These are phyloP conservation scores for Leucoraja erinaceus DNA, from an alignment of 2,113 vertebrate species.

Conservation along the genomic window DNA sequence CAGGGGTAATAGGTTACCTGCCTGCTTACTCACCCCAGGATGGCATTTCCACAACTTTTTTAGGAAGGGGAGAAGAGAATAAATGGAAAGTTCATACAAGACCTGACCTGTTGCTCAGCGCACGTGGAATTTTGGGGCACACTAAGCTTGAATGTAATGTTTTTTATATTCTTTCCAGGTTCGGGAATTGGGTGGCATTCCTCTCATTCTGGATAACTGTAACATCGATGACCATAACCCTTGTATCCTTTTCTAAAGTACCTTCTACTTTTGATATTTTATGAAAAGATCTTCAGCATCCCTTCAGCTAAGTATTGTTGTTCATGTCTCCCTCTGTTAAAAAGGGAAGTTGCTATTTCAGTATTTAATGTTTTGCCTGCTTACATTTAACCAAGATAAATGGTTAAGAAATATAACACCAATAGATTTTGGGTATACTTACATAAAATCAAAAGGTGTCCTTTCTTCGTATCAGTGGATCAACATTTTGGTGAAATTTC, in stretches of 20 bases:
- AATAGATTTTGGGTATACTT: not conserved
- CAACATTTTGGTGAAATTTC: not conserved
- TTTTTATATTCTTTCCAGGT: conserved; percentile 58
- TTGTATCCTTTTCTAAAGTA: conserved; percentile 78
- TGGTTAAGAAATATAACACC: not conserved
- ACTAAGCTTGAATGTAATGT: not conserved
- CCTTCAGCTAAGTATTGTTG: not conserved
- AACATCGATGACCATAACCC: conserved; percentile 88
- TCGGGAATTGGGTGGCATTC: conserved; percentile 77
- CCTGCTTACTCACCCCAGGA: not conserved
- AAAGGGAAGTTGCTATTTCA: not conserved
- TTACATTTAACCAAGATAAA: not conserved
- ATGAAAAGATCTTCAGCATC: not conserved
- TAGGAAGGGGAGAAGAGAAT: not conserved
- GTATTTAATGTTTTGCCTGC: not conserved
- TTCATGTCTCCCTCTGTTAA: not conserved
- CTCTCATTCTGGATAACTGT: conserved; percentile 89
- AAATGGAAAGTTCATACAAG: not conserved
- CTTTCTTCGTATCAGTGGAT: not conserved
- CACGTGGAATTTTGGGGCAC: not conserved
- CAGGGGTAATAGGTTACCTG: not conserved
- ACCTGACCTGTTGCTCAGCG: not conserved
- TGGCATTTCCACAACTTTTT: not conserved
- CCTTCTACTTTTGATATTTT: not conserved
- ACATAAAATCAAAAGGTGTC: not conserved